These are phyloP conservation scores for Orbicella faveolata DNA, from an alignment of 64 coral and sea anemone genomes.

Conservation along the genomic window DNA sequence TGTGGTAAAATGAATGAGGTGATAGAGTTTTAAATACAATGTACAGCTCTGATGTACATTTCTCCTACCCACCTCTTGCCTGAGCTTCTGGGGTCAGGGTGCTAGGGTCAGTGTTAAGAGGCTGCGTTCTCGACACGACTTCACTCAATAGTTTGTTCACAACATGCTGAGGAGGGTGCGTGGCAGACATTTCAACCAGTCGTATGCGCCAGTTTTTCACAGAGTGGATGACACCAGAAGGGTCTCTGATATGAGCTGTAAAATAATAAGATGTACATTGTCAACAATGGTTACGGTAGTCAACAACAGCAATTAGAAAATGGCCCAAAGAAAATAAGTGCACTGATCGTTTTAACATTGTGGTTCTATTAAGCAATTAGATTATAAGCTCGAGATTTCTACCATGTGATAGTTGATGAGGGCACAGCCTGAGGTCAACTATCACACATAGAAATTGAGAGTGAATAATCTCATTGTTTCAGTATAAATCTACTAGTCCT, in stretches of 20 bases:
- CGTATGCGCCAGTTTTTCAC: slow-evolving; percentile 98
- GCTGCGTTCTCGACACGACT: slow-evolving; percentile 87
- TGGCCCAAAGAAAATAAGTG: too few species aligned
- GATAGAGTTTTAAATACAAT: not conserved
- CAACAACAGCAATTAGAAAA: too few species aligned
- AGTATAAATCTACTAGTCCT: too few species aligned
- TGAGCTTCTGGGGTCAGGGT: slow-evolving; percentile 62
- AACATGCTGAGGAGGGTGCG: slow-evolving; percentile 92
- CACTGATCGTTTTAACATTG: too few species aligned
- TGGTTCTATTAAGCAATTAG: too few species aligned
- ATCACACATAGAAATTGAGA: too few species aligned
- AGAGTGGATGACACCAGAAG: slow-evolving; percentile 74
- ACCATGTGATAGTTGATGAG: too few species aligned
- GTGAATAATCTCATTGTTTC: too few species aligned
- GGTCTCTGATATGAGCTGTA: slow-evolving; percentile 93
- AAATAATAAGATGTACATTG: not conserved
- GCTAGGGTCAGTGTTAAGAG: slow-evolving; percentile 51
- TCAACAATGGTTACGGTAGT: not conserved
- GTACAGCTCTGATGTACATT: not conserved
- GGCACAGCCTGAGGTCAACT: too few species aligned
- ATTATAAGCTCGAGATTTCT: too few species aligned
- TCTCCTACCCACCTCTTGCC: slow-evolving; percentile 40
- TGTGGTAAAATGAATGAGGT: not conserved
- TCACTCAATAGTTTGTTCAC: slow-evolving; percentile 95
- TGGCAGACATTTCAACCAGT: slow-evolving; percentile 94